Conservation (phyloP, 37 sponge, comb jelly and placozoan genomes). For the Spongia lamella region DNA sequence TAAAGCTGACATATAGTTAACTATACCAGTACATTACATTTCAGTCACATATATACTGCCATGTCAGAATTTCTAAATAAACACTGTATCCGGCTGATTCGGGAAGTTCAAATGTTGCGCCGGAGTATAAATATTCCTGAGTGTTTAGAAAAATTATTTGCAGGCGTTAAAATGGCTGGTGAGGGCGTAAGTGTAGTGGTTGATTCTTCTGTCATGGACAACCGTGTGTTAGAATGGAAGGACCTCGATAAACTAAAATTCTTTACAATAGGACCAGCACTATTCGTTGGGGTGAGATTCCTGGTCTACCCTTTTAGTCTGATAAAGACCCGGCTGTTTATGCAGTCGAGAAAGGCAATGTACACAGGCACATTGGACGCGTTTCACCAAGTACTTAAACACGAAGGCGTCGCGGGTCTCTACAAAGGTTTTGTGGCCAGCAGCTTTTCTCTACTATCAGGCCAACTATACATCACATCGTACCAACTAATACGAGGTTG, state of each 20-base stretch:
- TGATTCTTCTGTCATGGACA: slow-evolving; percentile 27
- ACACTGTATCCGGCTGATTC: too few species aligned
- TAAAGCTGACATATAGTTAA: too few species aligned
- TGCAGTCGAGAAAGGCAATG: slow-evolving; percentile 70
- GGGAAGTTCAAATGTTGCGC: too few species aligned
- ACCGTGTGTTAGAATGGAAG: slow-evolving; percentile 84
- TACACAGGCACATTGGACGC: slow-evolving; percentile 93
- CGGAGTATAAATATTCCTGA: too few species aligned
- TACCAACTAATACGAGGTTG: slow-evolving; percentile 77
- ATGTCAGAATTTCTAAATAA: too few species aligned
- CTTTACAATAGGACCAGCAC: slow-evolving; percentile 77
- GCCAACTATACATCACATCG: slow-evolving; percentile 90
- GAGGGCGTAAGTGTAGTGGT: slow-evolving; percentile 4
- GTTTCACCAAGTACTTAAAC: slow-evolving; percentile 61
- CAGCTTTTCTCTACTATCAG: slow-evolving; percentile 72
- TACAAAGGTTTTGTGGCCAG: slow-evolving; percentile 88
- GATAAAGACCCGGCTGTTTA: slow-evolving; percentile 89
- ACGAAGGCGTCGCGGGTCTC: slow-evolving; percentile 86
- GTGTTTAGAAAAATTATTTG: background rate
- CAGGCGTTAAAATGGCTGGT: background rate
- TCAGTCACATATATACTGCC: too few species aligned
- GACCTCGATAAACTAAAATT: slow-evolving; percentile 82
- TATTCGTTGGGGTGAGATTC: slow-evolving; percentile 78
- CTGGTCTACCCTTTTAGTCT: slow-evolving; percentile 86
- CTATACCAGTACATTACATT: too few species aligned